phyloP scores from a whole-genome alignment of 2,113 vertebrate species.

The Saguinus imperator region DNA sequence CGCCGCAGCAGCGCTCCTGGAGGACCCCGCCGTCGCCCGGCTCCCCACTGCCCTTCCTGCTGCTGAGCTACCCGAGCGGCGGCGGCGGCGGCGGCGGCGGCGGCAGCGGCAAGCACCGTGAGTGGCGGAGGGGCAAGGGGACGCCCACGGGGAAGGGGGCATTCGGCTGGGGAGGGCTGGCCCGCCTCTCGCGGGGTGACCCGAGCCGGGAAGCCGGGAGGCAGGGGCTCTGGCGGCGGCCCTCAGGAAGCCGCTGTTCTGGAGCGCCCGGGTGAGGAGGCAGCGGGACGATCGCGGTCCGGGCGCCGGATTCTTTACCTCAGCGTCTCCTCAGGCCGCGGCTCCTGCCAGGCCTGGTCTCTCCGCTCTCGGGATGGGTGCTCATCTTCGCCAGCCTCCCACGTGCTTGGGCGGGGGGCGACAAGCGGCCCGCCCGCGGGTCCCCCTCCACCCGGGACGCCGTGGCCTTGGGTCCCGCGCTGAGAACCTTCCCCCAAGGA shows the following conservation, averaged over 20 bases:
- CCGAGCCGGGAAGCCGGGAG: background rate
- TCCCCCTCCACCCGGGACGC: background rate
- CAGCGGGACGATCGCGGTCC: background rate
- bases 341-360: background rate
- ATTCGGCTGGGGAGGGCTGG: background rate
- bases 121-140: constrained; percentile 62
- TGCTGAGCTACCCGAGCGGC: constrained; percentile 79
- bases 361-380: background rate
- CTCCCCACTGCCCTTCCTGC: constrained; percentile 77
- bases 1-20: constrained; percentile 78
- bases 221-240: background rate
- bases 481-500: background rate
- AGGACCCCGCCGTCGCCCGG: constrained; percentile 77
- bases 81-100: background rate
- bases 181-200: background rate
- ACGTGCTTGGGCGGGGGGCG: background rate
- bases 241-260: background rate
- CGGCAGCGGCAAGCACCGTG: constrained; percentile 71
- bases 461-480: background rate
- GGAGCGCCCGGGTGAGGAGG: background rate
- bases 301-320: background rate
- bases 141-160: background rate
- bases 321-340: background rate
- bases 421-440: background rate
- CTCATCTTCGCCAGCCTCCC: background rate